Conservation (phyloP, 2,797 vertebrate species). For the Pseudochirops cupreus region DNA sequence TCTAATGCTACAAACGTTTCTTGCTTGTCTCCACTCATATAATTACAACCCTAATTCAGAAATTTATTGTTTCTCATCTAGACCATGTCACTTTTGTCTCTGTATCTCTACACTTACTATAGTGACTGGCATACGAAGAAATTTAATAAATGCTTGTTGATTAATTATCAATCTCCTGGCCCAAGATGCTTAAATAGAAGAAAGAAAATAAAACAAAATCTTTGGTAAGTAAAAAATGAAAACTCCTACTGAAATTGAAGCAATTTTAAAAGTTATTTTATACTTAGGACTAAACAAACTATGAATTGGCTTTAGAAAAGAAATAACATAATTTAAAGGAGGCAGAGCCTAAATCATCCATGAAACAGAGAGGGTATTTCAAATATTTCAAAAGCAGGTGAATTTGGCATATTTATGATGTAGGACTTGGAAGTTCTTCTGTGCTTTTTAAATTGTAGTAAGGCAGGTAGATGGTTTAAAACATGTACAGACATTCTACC, state of each 20-base stretch:
- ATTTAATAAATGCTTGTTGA: conserved; percentile 38
- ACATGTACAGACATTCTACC: not conserved
- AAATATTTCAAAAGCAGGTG: not conserved
- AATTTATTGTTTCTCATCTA: not conserved
- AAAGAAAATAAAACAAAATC: not conserved
- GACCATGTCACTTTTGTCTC: not conserved
- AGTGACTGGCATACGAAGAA: not conserved
- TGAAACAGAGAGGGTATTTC: not conserved
- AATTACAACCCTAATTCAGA: not conserved
- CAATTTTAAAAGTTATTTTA: not conserved
- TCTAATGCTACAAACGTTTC: not conserved
- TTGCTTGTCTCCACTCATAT: not conserved
- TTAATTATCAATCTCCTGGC: conserved; percentile 2
- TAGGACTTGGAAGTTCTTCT: not conserved
- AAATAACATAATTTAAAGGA: not conserved
- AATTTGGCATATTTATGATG: not conserved
- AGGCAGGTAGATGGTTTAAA: not conserved
- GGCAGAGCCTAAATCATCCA: not conserved
- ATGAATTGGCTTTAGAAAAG: not conserved
- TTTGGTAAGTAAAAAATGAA: not conserved
- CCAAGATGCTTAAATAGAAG: not conserved
- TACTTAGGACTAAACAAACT: not conserved
- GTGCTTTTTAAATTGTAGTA: conserved; percentile 18
- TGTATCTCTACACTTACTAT: not conserved
- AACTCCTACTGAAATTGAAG: not conserved